Evolutionary conservation across 1,140 invertebrate species (phyloP).

Genomic region (Chionoecetes opilio): DNA sequence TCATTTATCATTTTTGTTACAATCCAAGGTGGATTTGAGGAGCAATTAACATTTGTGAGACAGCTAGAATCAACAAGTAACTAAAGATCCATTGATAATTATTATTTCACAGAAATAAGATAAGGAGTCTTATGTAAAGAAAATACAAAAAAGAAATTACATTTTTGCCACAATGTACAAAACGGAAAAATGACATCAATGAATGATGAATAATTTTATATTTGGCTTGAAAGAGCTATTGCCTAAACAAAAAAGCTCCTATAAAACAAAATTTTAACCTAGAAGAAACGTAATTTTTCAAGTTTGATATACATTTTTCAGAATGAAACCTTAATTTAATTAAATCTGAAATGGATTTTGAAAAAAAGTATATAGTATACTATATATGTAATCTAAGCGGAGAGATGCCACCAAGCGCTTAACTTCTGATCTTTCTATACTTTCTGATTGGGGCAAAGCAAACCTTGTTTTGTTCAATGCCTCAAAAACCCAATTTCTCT

Average conservation of each 20-base stretch:
- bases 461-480: too few relatives aligned
- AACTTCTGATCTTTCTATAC: too few relatives aligned
- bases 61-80: background rate
- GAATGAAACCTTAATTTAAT: background rate
- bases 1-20: background rate
- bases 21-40: background rate
- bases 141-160: too few relatives aligned
- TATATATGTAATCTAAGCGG: too few relatives aligned
- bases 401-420: too few relatives aligned
- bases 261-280: background rate
- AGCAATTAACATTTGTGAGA: background rate
- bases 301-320: background rate
- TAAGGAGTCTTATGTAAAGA: background rate
- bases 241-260: background rate
- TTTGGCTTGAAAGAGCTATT: background rate
- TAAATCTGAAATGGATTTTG: too few relatives aligned
- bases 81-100: background rate
- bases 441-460: too few relatives aligned
- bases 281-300: background rate
- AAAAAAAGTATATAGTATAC: too few relatives aligned
- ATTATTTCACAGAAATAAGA: background rate
- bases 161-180: background rate
- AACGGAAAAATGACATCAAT: background rate
- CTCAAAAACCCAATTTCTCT: too few relatives aligned
- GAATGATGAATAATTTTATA: background rate